phyloP scores from a whole-genome alignment of 2,797 vertebrate genomes.

The Peromyscus aztecus region DNA sequence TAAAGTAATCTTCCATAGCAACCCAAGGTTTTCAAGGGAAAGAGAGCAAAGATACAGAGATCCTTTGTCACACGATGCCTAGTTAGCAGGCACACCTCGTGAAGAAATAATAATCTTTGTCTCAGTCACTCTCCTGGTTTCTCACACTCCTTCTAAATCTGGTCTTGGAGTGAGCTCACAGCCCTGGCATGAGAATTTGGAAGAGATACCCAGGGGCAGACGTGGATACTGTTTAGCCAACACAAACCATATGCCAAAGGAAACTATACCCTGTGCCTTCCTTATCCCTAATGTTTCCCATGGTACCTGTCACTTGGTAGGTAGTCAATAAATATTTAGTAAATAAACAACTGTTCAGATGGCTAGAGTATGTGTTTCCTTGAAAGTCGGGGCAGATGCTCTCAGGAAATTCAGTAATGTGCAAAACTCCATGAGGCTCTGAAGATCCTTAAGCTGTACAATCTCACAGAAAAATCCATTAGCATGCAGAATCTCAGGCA shows the following conservation, averaged over 20 bases:
- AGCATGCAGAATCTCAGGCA: not conserved
- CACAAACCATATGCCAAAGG: not conserved
- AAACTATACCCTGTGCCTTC: not conserved
- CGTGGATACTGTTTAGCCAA: not conserved
- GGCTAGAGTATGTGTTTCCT: not conserved
- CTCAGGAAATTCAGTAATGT: not conserved
- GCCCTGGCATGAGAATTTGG: conserved; percentile 32
- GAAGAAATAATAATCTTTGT: conserved; percentile 30
- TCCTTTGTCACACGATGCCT: conserved; percentile 4
- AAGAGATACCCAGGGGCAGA: conserved; percentile 20
- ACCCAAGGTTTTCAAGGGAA: conserved; percentile 9
- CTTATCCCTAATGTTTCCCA: not conserved
- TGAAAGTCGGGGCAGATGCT: conserved; percentile 1
- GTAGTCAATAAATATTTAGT: conserved; percentile 4
- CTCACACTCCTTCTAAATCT: not conserved
- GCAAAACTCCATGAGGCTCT: not conserved
- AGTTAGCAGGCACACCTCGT: not conserved
- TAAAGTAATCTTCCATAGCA: not conserved
- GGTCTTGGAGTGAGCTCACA: not conserved
- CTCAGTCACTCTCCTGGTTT: not conserved
- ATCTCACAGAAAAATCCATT: not conserved
- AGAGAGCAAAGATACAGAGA: not conserved
- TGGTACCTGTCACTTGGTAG: not conserved
- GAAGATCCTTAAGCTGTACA: not conserved
- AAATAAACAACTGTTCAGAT: not conserved